Conservation (phyloP, 2,113 vertebrate species). For the Nibea albiflora region DNA sequence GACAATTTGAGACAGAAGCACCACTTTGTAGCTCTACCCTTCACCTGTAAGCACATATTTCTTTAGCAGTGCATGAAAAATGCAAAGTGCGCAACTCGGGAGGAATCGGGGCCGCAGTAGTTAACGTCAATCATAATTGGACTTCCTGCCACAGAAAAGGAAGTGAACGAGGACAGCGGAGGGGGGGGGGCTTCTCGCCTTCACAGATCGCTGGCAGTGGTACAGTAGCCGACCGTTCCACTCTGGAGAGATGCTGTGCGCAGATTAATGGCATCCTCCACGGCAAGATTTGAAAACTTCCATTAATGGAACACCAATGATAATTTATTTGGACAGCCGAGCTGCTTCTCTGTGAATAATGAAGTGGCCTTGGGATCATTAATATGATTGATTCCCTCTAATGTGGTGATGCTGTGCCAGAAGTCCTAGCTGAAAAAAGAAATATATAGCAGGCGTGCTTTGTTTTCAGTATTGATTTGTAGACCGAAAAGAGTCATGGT, state of each 20-base stretch:
- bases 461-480: conserved; percentile 51
- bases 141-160: conserved; percentile 34
- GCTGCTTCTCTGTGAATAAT: conserved; percentile 75
- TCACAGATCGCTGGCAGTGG: conserved; percentile 50
- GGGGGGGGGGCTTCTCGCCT: conserved; percentile 57
- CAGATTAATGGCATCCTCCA: conserved; percentile 70
- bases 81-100: conserved; percentile 56
- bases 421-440: conserved; percentile 18
- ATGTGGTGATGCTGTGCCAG: conserved; percentile 55
- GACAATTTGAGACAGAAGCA: conserved; percentile 49
- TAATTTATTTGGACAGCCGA: conserved; percentile 78
- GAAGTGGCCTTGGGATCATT: conserved; percentile 70
- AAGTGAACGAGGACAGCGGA: conserved; percentile 41
- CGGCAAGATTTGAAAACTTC: conserved; percentile 69
- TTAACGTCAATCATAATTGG: conserved; percentile 63
- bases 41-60: conserved; percentile 45
- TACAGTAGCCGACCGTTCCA: conserved; percentile 38
- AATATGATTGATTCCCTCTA: conserved; percentile 74
- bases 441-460: conserved; percentile 20
- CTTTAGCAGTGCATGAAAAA: conserved; percentile 44
- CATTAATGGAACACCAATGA: conserved; percentile 74
- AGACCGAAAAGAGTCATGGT: conserved; percentile 22
- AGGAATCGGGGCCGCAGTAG: conserved; percentile 19
- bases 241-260: conserved; percentile 44
- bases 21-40: conserved; percentile 43